Conservation (phyloP, 2,113 vertebrate species). For the zebrafish (Danio rerio) region GRCz12tu NC_133189.1:34294001-34294500, state of each 20-base stretch:
- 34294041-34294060: neutral
- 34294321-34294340: slow-evolving; percentile 28
- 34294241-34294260: slow-evolving; percentile 20
- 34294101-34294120: slow-evolving; percentile 16
- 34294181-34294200: slow-evolving; percentile 9
- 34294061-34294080: slow-evolving; percentile 22
- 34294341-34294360: slow-evolving; percentile 27
- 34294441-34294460: slow-evolving; percentile 25
- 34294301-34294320: neutral
- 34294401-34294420: slow-evolving; percentile 49
- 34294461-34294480: slow-evolving; percentile 16
- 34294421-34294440: slow-evolving; percentile 42
- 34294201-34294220: slow-evolving; percentile 25
- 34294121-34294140: slow-evolving; percentile 25
- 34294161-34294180: slow-evolving; percentile 28
- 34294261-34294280: slow-evolving; percentile 2
- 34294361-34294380: slow-evolving; percentile 57
- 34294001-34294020: neutral
- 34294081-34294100: slow-evolving; percentile 6
- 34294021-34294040: neutral
- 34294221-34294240: slow-evolving; percentile 27
- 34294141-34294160: slow-evolving; percentile 27
- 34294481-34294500: slow-evolving; percentile 35
- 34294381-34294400: slow-evolving; percentile 40
- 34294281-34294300: slow-evolving; percentile 26